Evolutionary conservation across 2,797 vertebrate species (phyloP).

Genomic region (Gymnoscopelus braueri): DNA sequence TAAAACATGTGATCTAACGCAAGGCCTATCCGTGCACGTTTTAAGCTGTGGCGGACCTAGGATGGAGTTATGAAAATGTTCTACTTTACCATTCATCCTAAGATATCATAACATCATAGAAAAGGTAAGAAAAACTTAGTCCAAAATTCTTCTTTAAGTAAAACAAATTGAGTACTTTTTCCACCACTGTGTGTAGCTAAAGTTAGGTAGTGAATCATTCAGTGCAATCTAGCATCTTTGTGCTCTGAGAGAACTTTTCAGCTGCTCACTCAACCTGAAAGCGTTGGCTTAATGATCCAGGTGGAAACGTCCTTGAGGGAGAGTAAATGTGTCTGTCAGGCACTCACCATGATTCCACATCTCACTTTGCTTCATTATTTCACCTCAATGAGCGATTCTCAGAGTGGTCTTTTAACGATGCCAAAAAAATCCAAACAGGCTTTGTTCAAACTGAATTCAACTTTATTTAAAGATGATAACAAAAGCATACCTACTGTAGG

Average conservation of each 20-base stretch:
- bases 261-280: constrained; percentile 33
- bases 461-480: background rate
- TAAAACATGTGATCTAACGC: too few species aligned
- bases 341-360: constrained; percentile 55
- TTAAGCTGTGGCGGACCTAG: too few species aligned
- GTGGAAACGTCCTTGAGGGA: constrained; percentile 43
- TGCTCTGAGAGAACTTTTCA: constrained; percentile 27
- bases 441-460: constrained; percentile 60
- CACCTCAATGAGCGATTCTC: constrained; percentile 39
- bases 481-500: too few species aligned
- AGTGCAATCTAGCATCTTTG: constrained; percentile 15
- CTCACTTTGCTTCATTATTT: constrained; percentile 60
- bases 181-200: background rate
- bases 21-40: too few species aligned
- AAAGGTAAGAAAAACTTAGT: too few species aligned
- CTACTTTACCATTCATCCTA: too few species aligned
- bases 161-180: too few species aligned
- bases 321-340: constrained; percentile 43
- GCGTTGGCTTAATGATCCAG: constrained; percentile 49
- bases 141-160: too few species aligned
- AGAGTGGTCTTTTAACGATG: constrained; percentile 51
- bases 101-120: too few species aligned
- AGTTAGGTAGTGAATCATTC: constrained; percentile 4
- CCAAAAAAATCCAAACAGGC: constrained; percentile 52
- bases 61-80: too few species aligned